Base-by-base conservation (phyloP, 2,888 invertebrate species). In the Ecliptopera silaceata region DNA sequence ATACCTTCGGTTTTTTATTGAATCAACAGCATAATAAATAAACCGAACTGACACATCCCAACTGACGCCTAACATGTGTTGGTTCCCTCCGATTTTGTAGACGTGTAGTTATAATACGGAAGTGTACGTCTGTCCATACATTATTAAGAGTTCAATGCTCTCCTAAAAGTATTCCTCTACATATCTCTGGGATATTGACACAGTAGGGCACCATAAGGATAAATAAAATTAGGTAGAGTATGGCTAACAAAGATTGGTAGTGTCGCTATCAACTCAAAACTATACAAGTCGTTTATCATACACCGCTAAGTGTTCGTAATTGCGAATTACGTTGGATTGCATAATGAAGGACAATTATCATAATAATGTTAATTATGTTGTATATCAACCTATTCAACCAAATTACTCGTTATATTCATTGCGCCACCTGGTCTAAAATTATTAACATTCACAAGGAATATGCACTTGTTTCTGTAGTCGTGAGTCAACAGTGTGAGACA, bases 111-210 rank as follows among this genome's bases (percentile, higher is more conserved):
- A 82, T 84, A 87, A 87, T 75, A 75, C 85, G 86, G 84, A 81
- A 82, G 82, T 79, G 72, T 79, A 71, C 71, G 82, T 84, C 80
- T 82, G 80, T 86, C 80, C 71, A 77, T 80, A 77, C 76, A 74
- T 75, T 77, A 80, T 86, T 79, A 83, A 84, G 74, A 83, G 88
- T 83, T 84, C 84, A 81, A 62, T 80, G 86, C 76, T 75, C 76
- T 75, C 68, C 46, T 71, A 74, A 77, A 77, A 78, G 71, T 69
- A 71, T 67, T 68, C 61, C 57, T 60, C 65, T 56, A 56, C 65
- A 66, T 65, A 64, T 68, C 70, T 64, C 64, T 51, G 59, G 18
- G 55, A 68, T 61, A 68, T 71, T 71, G 66, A 70, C 66, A 67
- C 51, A 65, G 59, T 64, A 57, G 60, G 68, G 26, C 43, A 15